phyloP scores from a whole-genome alignment of 2,797 vertebrate species.

The Pipistrellus nathusii region DNA sequence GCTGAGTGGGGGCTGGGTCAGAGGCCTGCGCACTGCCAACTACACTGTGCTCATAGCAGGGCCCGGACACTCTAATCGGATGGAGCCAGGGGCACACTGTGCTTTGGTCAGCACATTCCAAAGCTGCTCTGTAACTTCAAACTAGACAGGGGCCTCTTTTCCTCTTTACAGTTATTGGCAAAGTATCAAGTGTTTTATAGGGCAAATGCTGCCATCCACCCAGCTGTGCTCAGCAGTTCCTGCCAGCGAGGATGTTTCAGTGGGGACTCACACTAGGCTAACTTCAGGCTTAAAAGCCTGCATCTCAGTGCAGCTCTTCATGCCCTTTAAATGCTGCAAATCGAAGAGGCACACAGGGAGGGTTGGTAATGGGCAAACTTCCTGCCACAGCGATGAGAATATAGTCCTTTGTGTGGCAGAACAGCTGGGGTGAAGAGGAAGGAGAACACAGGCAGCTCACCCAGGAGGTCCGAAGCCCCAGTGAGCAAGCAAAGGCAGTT shows the following conservation, averaged over 20 bases:
- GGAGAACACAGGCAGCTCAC: background rate
- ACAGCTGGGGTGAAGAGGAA: background rate
- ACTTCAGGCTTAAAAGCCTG: conserved; percentile 60
- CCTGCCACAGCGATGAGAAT: conserved; percentile 46
- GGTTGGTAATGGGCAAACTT: conserved; percentile 57
- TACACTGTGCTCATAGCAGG: background rate
- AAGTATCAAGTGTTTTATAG: conserved; percentile 72
- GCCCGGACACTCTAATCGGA: background rate
- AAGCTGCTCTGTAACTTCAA: conserved; percentile 62
- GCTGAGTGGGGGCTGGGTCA: background rate
- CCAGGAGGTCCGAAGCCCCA: background rate
- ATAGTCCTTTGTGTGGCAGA: conserved; percentile 59
- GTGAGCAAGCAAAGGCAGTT: background rate
- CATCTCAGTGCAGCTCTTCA: conserved; percentile 64
- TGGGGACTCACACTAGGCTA: conserved; percentile 65
- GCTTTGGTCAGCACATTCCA: conserved; percentile 60
- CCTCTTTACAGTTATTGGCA: conserved; percentile 72
- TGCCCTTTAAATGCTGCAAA: conserved; percentile 68
- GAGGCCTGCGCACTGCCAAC: background rate
- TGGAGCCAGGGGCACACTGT: conserved; percentile 26
- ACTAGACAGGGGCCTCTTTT: conserved; percentile 66
- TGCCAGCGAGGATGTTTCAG: conserved; percentile 58
- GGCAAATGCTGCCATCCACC: conserved; percentile 55
- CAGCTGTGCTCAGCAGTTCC: conserved; percentile 71
- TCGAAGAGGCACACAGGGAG: conserved; percentile 67